A percentile compares a stretch with the other conserved stretches of the same genome.
phyloP scores from a whole-genome alignment of 2,113 vertebrate genomes.

The Cheirogaleus medius region DNA sequence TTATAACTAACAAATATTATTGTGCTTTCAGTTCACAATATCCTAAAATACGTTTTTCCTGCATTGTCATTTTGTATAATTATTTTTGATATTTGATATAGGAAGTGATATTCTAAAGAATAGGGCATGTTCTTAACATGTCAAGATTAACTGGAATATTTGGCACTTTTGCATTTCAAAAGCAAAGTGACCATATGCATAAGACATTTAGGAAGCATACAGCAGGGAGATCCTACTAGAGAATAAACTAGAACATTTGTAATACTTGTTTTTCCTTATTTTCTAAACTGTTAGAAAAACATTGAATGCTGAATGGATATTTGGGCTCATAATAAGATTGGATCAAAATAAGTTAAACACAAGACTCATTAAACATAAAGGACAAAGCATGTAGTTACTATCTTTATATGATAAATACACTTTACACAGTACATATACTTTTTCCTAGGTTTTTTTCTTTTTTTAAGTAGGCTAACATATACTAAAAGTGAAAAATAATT shows the following conservation, averaged over 20 bases:
- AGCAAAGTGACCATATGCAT: background rate
- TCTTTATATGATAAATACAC: background rate
- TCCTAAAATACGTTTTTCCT: background rate
- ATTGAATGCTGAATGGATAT: background rate
- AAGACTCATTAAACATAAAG: background rate
- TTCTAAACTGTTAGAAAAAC: background rate
- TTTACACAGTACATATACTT: background rate
- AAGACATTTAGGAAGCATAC: background rate
- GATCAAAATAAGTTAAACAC: background rate
- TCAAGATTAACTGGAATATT: background rate
- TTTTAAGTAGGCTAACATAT: background rate
- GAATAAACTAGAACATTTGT: background rate
- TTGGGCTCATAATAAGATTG: background rate
- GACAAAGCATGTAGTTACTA: background rate
- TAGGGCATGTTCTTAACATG: background rate
- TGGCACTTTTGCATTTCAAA: background rate
- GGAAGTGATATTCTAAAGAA: background rate
- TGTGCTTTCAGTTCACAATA: background rate
- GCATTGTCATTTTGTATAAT: background rate
- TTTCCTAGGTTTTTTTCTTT: background rate
- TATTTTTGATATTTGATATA: background rate
- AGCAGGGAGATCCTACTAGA: fast-evolving
- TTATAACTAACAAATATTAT: background rate
- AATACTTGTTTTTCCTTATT: background rate
- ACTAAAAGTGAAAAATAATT: background rate